Base-by-base conservation (phyloP, 2,797 vertebrate species). In the Siniperca undulata region DNA sequence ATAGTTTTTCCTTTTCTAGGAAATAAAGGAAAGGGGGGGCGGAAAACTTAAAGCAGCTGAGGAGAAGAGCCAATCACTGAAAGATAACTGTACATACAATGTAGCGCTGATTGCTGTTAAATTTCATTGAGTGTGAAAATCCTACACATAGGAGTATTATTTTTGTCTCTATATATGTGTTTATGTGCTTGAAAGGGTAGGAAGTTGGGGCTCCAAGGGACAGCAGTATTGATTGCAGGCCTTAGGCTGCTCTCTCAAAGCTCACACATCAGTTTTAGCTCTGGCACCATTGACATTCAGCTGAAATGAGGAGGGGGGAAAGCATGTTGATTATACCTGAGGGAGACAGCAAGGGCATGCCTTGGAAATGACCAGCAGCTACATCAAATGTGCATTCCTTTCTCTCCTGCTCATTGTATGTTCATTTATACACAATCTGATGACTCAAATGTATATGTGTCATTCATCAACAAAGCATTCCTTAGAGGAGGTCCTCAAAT, bases 201-300 rank as follows among this genome's bases (percentile, higher is more conserved):
- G 84, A 85, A 46, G 67, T 64, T n/a, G 66, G 60, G 17, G 78
- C 78, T 85, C 5, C 38, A 58, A 88, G 87, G 84, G 76, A 89
- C 83, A 80, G 67, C 36, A 5, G 55, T 92, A 95, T 93, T 84
- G 93, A 94, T 91, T 84, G 76, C 59, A 77, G 77, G 76, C 84
- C 84, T 81, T 69, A 64, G 40, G 85, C 83, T 60, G 74, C 84
- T 89, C 42, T 74, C 80, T 86, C 48, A 69, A 70, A 86, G 89
- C 89, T 89, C 89, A 59, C 75, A 75, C 89, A 89, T 94, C 88
- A 85, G 86, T 91, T 92, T 88, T 80, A 86, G 77, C 84, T 66
- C 48, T 85, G 88, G 89, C 87, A 84, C 86, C 76, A 81, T 71
- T 95, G 93, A 93, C 90, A 93, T 94, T 95, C 88, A 91, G 70